Conservation (phyloP, 2,113 vertebrate species). For the Xenus cinereus region DNA sequence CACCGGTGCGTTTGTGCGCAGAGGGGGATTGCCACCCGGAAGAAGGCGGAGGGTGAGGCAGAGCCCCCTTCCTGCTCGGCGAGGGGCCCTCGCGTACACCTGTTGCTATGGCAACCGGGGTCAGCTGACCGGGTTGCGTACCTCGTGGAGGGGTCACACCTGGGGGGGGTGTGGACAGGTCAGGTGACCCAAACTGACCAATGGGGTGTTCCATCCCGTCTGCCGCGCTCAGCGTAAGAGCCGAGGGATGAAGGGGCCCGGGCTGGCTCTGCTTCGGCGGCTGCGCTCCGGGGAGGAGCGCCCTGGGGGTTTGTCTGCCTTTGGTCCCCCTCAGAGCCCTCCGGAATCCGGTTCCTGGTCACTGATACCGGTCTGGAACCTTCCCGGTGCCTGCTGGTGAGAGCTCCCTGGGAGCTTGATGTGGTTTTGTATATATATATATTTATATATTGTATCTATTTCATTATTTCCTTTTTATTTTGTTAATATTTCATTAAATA, state of each 20-base stretch:
- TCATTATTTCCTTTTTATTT: neutral
- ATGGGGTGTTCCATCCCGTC: neutral
- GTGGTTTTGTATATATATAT: neutral
- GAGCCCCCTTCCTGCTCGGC: neutral
- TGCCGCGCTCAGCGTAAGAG: neutral
- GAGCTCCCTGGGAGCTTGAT: neutral
- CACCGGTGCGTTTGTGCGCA: accelerated
- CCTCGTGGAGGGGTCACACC: neutral
- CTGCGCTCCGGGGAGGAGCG: neutral
- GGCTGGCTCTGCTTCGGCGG: neutral
- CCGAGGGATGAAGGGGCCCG: accelerated
- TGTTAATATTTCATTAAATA: neutral
- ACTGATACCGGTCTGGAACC: neutral
- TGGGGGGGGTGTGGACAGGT: too few relatives aligned
- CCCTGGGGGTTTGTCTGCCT: neutral
- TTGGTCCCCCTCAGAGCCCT: neutral
- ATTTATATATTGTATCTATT: neutral
- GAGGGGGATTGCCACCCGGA: neutral
- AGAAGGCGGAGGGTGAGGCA: neutral
- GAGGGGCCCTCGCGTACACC: neutral
- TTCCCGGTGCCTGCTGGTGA: neutral
- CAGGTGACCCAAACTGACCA: neutral
- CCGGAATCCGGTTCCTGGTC: neutral
- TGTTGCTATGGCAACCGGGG: neutral
- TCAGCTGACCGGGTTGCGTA: neutral